Percentiles rank a stretch among this genome's conserved stretches.
phyloP scores from a whole-genome alignment of 1,140 invertebrate genomes.

The Sitodiplosis mosellana region DNA sequence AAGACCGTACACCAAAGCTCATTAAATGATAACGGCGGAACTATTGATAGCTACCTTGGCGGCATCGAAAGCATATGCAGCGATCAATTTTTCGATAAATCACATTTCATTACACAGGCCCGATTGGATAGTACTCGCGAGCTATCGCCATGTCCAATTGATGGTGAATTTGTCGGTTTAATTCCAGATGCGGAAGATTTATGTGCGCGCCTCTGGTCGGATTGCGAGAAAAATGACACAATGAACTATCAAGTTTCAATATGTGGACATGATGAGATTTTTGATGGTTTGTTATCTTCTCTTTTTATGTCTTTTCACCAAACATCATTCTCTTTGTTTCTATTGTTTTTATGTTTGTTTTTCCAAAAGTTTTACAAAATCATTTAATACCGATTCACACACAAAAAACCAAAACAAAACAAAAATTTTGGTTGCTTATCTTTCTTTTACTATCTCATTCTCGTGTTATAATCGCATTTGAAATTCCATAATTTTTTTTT shows the following conservation, averaged over 20 bases:
- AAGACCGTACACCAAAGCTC: constrained; percentile 12
- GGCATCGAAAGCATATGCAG: constrained; percentile 20
- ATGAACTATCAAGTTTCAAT: constrained; percentile 55
- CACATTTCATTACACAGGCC: constrained; percentile 46
- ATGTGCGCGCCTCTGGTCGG: constrained; percentile 52
- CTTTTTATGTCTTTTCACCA: too few species aligned
- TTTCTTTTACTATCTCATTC: too few species aligned
- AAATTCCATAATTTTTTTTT: constrained; percentile 6
- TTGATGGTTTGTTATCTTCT: constrained; percentile 49
- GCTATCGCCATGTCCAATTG: constrained; percentile 43
- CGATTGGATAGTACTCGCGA: constrained; percentile 25
- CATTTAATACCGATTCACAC: too few species aligned
- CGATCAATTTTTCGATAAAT: constrained; percentile 28
- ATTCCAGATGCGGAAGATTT: constrained; percentile 44
- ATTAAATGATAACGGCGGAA: too few species aligned
- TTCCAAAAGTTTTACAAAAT: too few species aligned
- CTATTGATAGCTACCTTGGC: too few species aligned
- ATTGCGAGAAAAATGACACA: constrained; percentile 45
- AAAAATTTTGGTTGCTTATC: too few species aligned
- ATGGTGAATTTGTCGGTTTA: constrained; percentile 44
- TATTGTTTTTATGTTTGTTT: too few species aligned
- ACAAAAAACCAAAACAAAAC: too few species aligned
- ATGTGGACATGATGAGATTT: constrained; percentile 39
- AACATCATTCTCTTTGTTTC: too few species aligned
- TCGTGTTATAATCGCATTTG: too few species aligned